Conservation (phyloP, 2,888 invertebrate species). For the Drepana falcataria region DNA sequence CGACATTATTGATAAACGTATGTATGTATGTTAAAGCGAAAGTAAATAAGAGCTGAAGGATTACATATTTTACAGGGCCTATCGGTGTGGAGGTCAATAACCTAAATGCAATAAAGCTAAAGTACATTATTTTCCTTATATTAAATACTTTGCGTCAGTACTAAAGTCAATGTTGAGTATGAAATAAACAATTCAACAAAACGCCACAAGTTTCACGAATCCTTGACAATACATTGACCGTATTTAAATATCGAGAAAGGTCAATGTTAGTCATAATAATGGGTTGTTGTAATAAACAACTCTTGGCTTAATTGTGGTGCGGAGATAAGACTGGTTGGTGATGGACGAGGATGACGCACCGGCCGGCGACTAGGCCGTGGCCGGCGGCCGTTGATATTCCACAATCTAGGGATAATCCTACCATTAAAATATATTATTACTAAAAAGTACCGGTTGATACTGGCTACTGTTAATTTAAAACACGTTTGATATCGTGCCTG, state of each 20-base stretch:
- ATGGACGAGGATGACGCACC: slow-evolving; percentile 20
- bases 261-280: background rate
- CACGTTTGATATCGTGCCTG: too few species aligned
- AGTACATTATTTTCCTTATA: background rate
- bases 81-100: background rate
- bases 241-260: background rate
- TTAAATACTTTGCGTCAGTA: background rate
- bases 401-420: too few species aligned
- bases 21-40: too few species aligned
- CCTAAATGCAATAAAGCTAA: background rate
- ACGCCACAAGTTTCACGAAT: background rate
- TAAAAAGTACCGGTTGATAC: too few species aligned
- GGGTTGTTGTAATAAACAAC: slow-evolving; percentile 3
- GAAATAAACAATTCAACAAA: background rate
- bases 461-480: too few species aligned
- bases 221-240: background rate
- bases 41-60: too few species aligned
- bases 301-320: slow-evolving; percentile 23
- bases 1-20: too few species aligned
- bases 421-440: too few species aligned
- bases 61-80: too few species aligned
- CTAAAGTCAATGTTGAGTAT: too few species aligned
- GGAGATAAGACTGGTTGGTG: slow-evolving; percentile 24
- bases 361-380: slow-evolving; percentile 3
- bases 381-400: slow-evolving; percentile 4